Base-by-base conservation (phyloP, 2,888 invertebrate genomes). In the Sacculina carcini region DNA sequence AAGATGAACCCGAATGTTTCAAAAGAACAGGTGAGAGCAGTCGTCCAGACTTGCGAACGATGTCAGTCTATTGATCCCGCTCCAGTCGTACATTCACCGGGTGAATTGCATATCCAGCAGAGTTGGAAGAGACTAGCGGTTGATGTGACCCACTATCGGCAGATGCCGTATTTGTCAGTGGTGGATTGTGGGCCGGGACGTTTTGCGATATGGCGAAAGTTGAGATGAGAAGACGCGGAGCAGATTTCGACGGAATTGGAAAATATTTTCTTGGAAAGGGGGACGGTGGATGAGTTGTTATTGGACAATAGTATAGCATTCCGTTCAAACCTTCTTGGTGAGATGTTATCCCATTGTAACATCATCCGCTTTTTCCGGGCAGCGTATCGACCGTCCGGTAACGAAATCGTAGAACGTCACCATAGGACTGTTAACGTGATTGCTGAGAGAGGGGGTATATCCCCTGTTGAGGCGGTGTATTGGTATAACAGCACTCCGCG, bases 181-280 rank as follows among this genome's bases (percentile, higher is more conserved):
- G 51, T 51, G 6, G 51, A 29, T 19, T 51, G 51, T 39, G 40
- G 51, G 32, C 51, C 51, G 6, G 51, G 51, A 5, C 16, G 44
- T 9, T 1, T 51, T 10, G 32, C 32, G 3, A 19, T 42, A 26
- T 51, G 42, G 40, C n/a, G 23, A n/a, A 26, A 31, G 21, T 34
- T 51, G 19, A 16, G 42, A 16, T 5, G 2, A 21, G 51, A 51
- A 31, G 24, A 3, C 14, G 51, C 51, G 24, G 51, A 28, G 24
- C 10, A 21, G 14, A 21, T 42, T 24, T 19, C 32, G 2, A 19
- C 5, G 16, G 19, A 42, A 9, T 2, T 51, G 10, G 14, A 42
- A 32, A 12, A 29, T 5, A 9, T 51, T 1, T 50, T 40, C 12
- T 16, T 51, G 16, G 51, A 51, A n/a, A 32, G 31, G 23, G 51